Base-by-base conservation (phyloP, 2,797 vertebrate genomes). In the Sebastes jordani region DNA sequence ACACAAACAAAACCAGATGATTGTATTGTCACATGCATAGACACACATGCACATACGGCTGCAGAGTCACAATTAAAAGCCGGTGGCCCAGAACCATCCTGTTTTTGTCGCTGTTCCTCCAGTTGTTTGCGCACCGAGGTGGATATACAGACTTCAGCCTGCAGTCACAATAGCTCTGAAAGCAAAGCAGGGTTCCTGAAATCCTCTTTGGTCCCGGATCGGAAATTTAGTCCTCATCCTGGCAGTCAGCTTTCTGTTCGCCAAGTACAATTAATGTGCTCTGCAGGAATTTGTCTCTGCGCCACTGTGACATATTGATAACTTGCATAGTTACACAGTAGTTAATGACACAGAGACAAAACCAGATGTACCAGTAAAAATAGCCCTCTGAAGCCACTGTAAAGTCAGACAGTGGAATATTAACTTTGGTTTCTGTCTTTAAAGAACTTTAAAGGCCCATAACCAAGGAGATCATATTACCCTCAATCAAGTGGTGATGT, bases 81-180 rank as follows among this genome's bases (percentile, higher is more conserved):
- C 10, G 60, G 74, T 36, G 84, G 79, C 67, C 69, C 74, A 73
- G 69, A 85, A 86, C 90, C 94, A 94, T 95, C 94, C 94, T 94
- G 95, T 94, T 92, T 95, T 95, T 89, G 89, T 94, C 83, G 32
- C 81, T 83, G 87, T 92, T 94, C 92, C 90, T 94, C 88, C 87
- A 80, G 83, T 92, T 91, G 91, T 93, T 93, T 86, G 71, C 81
- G 80, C 71, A 11, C 71, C 52, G 74, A 69, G 72, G 67, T 76
- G 74, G 63, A 62, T 49, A 30, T 20, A 46, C 55, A 71, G 74
- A 80, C 29, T 23, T 55, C 54, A 25, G 55, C 16, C 56, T 52
- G 30, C 20, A 1, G 38, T 74, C 55, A 86, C 71, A 76, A 85
- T 66, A 10, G 32, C 69, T 52, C 49, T n/a, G 14, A 58, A 74